A percentile compares a stretch with the other conserved stretches of the same genome.
phyloP scores from a whole-genome alignment of 2,888 invertebrate genomes.

The Colletes collaris region DNA sequence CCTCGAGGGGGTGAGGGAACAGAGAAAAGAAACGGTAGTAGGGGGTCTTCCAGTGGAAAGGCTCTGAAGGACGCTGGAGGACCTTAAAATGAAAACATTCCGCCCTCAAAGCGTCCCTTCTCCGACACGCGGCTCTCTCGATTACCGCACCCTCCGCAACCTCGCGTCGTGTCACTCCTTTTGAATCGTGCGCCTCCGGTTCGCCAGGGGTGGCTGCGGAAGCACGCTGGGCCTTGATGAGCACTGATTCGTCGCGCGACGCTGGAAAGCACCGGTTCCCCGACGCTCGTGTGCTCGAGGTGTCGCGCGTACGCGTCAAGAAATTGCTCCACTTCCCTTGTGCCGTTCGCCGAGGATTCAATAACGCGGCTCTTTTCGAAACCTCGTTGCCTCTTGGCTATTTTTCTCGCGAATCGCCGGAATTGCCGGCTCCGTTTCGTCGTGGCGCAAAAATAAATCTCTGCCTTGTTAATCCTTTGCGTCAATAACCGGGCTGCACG shows the following conservation, averaged over 20 bases:
- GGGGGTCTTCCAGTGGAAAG: constrained; percentile 53
- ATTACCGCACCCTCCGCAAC: constrained; percentile 52
- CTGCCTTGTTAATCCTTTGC: too few relatives aligned
- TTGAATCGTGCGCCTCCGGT: constrained; percentile 30
- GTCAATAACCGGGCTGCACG: too few relatives aligned
- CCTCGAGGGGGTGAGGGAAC: constrained; percentile 22
- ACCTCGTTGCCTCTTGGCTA: too few relatives aligned
- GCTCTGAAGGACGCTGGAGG: constrained; percentile 68
- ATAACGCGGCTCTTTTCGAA: constrained; percentile 20
- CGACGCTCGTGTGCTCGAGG: constrained; percentile 9
- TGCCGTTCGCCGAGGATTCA: neutral
- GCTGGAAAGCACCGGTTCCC: constrained; percentile 20
- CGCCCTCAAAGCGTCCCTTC: constrained; percentile 66
- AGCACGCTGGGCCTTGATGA: constrained; percentile 28
- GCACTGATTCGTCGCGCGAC: constrained; percentile 38
- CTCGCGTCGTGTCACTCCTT: constrained; percentile 35
- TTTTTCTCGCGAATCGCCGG: too few relatives aligned
- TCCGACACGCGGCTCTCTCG: constrained; percentile 53
- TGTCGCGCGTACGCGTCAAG: constrained; percentile 25
- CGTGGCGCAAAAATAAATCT: too few relatives aligned
- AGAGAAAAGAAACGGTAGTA: constrained; percentile 45
- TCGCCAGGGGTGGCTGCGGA: too few relatives aligned
- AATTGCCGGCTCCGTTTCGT: too few relatives aligned
- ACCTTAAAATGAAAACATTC: constrained; percentile 73
- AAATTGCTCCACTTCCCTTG: constrained; percentile 40